phyloP scores from a whole-genome alignment of 2,888 invertebrate species.

The Autographa gamma region DNA sequence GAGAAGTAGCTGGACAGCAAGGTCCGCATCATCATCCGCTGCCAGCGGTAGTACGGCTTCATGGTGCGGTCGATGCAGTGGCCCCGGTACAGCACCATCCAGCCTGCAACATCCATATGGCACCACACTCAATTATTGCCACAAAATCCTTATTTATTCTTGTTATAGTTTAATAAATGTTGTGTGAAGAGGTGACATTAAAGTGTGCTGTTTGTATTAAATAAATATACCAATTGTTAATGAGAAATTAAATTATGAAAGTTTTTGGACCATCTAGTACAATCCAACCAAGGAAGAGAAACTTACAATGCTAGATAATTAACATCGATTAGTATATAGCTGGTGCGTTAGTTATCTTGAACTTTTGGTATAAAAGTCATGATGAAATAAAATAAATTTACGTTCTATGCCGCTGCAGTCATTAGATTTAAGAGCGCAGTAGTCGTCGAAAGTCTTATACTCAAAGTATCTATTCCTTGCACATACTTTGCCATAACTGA shows the following conservation, averaged over 20 bases:
- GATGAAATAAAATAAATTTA: constrained; percentile 24
- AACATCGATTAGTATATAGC: no score
- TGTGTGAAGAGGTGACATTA: no score
- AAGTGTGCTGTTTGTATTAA: no score
- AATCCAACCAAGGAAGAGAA: no score
- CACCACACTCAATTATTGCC: not conserved
- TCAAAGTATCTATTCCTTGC: constrained; percentile 43
- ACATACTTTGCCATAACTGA: constrained; percentile 65
- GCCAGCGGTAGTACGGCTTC: fast-evolving
- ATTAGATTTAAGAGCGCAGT: constrained; percentile 53
- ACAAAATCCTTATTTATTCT: not conserved
- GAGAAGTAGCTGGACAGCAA: not conserved
- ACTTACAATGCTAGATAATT: no score
- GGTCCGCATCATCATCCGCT: not conserved
- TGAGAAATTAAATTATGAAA: no score
- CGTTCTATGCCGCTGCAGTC: constrained; percentile 54
- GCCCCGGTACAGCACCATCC: constrained; percentile 24
- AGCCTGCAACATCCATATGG: constrained; percentile 14
- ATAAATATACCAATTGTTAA: no score
- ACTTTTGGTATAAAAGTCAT: no score
- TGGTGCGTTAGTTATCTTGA: no score
- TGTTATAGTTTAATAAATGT: no score
- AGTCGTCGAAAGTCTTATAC: constrained; percentile 55
- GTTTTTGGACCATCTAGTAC: no score
- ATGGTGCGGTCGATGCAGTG: not conserved